Evolutionary conservation across 23 tunicate species (phyloP), one percentile per base, ranked within the genome.

Genomic region (Aplidium turbinatum): DNA sequence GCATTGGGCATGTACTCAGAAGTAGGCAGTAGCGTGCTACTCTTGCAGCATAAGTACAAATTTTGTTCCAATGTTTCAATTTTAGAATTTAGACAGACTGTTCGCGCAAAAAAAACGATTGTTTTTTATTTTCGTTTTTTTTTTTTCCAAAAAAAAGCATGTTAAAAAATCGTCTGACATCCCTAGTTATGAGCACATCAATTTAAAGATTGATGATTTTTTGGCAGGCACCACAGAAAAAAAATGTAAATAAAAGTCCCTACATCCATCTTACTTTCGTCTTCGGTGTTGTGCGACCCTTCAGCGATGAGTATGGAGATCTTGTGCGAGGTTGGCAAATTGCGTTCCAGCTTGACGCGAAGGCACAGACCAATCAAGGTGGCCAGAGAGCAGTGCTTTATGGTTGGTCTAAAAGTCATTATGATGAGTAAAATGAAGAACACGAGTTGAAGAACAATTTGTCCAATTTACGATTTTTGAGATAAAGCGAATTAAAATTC

Each of bases 341-440:
- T 79, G 2, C 91, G 32, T 58, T 84, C 82, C 66, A 91, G 58
- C 58, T 91, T 91, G 0, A 91, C 86, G n/a, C 78, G 78, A 20
- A 91, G 61, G 75, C 97, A 83, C 62, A 91, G 58, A 16, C 97
- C 97, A 72, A 91, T 91, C 35, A 91, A 58, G 0, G 97, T 91
- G n/a, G 97, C 97, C 28, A 91, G 81, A 13, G 97, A 91, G 38
- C 97, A 91, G 38, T 91, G 97, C 51, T 87, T 87, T 46, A 91
- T 91, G 2, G 97, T 91, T 1, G 97, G 97, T 33, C 97, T 84
- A 69, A n/a, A 51, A 24, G 22, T 21, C 57, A 7, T 46, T 22
- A 29, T 33, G 29, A 53, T 18, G 21, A 54, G 22, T 54, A 5
- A 18, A 11, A 42, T 42, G n/a, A n/a, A n/a, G n/a, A n/a, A n/a